phyloP scores from a whole-genome alignment of 1,140 invertebrate species.

The Drosophila kepulauana region DNA sequence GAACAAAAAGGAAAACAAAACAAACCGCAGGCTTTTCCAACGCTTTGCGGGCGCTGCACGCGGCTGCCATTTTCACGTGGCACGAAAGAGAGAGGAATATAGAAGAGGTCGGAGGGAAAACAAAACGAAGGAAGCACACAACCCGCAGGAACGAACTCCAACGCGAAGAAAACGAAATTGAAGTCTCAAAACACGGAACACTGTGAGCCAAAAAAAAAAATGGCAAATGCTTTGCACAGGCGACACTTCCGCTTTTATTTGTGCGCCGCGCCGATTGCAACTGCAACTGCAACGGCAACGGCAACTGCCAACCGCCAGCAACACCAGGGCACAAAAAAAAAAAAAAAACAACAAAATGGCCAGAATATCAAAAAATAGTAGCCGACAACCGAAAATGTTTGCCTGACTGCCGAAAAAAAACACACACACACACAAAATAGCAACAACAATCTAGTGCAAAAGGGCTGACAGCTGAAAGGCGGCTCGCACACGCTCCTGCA shows the following conservation, averaged over 20 bases:
- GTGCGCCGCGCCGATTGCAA: constrained; percentile 68
- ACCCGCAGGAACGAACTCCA: background rate
- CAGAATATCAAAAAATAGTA: constrained; percentile 11
- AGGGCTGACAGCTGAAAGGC: constrained; percentile 58
- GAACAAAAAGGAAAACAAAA: constrained; percentile 38
- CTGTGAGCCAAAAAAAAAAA: constrained; percentile 4
- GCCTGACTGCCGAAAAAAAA: constrained; percentile 73
- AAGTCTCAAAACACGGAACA: background rate
- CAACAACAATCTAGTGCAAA: constrained; percentile 17
- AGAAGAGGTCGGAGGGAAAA: background rate
- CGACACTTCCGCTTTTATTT: constrained; percentile 74
- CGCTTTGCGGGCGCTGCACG: constrained; percentile 15
- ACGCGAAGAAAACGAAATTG: background rate
- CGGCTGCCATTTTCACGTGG: constrained; percentile 18
- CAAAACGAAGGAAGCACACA: background rate
- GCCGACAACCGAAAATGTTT: constrained; percentile 69
- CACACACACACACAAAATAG: background rate
- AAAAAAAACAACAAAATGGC: constrained; percentile 27
- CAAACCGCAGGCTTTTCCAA: constrained; percentile 10
- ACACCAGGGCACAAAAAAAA: constrained; percentile 46
- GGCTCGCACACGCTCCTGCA: constrained; percentile 42
- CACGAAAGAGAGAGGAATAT: background rate
- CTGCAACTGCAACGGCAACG: constrained; percentile 76
- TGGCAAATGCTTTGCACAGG: constrained; percentile 21
- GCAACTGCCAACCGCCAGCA: constrained; percentile 57